Evolutionary conservation across 2,797 vertebrate genomes (phyloP).

Genomic region (Paguma larvata): DNA sequence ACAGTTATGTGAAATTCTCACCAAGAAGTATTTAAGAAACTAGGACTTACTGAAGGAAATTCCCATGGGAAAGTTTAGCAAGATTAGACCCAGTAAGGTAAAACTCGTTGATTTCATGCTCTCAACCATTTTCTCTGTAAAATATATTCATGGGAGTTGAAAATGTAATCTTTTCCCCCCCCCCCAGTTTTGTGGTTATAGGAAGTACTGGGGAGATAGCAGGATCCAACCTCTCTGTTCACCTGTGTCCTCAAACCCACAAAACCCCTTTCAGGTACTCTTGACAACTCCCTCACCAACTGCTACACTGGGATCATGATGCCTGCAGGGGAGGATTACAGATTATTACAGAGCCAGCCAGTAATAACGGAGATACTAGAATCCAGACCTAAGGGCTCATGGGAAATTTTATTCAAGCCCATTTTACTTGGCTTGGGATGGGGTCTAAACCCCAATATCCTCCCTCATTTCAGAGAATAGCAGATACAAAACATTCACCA

Average conservation of each 20-base stretch:
- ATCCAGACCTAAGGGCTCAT: fast-evolving
- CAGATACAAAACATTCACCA: not conserved
- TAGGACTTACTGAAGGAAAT: not conserved
- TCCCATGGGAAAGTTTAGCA: not conserved
- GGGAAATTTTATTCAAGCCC: not conserved
- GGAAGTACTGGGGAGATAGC: not conserved
- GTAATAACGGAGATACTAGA: not conserved
- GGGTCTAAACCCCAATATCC: not conserved
- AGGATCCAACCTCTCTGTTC: not conserved
- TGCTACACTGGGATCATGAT: not conserved
- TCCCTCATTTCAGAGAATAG: not conserved
- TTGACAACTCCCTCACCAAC: not conserved
- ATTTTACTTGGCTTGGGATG: not conserved
- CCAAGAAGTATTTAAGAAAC: not conserved
- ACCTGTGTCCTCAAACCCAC: not conserved
- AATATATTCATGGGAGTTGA: not conserved
- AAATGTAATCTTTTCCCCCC: not conserved
- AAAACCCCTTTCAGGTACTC: not conserved
- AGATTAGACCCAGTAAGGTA: not conserved
- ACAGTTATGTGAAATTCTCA: not conserved
- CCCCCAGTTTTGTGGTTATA: not conserved
- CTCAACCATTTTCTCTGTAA: not conserved
- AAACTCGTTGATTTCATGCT: not conserved
- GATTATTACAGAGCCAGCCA: not conserved
- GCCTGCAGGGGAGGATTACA: fast-evolving